phyloP scores from a whole-genome alignment of 2,888 invertebrate species.

The Athrips mouffetella region DNA sequence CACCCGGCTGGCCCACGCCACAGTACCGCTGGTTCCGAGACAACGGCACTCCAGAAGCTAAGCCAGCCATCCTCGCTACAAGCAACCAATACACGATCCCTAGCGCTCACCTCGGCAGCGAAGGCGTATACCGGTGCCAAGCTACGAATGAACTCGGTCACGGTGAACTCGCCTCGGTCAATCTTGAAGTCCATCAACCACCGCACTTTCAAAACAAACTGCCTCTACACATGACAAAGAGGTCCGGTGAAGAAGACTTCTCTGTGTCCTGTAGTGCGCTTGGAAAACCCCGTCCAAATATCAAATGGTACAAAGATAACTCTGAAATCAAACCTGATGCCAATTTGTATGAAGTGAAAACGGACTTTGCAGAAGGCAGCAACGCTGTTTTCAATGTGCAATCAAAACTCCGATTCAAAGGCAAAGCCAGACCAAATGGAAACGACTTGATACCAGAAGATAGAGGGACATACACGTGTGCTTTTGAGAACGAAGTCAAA shows the following conservation, averaged over 20 bases:
- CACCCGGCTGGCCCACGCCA: constrained; percentile 95
- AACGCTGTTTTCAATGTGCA: constrained; percentile 90
- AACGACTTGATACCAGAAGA: constrained; percentile 90
- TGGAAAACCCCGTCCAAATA: constrained; percentile 91
- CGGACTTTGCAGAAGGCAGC: constrained; percentile 85
- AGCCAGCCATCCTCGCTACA: constrained; percentile 83
- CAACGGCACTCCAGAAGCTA: constrained; percentile 79
- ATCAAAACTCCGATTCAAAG: constrained; percentile 88
- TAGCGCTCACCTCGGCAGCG: constrained; percentile 89
- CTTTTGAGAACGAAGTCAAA: constrained; percentile 93
- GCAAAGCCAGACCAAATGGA: constrained; percentile 85
- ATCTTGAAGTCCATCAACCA: constrained; percentile 91
- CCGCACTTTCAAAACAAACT: constrained; percentile 90
- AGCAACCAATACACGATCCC: constrained; percentile 91
- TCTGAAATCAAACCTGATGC: constrained; percentile 86
- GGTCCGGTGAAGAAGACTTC: constrained; percentile 88
- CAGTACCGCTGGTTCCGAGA: constrained; percentile 94
- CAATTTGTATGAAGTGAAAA: constrained; percentile 89
- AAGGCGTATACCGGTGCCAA: constrained; percentile 93
- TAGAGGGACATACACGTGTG: constrained; percentile 91
- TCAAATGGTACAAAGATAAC: constrained; percentile 92
- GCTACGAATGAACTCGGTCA: constrained; percentile 93
- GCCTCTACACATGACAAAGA: constrained; percentile 88
- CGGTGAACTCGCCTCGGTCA: constrained; percentile 90
- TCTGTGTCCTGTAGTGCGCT: constrained; percentile 90